Evolutionary conservation across 2,113 vertebrate genomes (phyloP).

Genomic region (Monarcha castaneiventris): DNA sequence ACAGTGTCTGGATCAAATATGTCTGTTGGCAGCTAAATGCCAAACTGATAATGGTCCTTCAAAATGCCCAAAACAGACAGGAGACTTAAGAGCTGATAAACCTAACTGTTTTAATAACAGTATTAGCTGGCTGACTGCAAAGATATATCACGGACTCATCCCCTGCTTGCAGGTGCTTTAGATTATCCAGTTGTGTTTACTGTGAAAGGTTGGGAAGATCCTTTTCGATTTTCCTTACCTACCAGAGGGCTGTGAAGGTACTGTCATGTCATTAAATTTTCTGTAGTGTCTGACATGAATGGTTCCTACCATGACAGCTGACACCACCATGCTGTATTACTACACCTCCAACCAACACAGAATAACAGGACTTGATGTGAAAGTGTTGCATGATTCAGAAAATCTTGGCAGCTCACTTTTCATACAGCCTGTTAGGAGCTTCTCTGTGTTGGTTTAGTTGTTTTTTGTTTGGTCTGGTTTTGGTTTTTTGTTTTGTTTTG

Average conservation of each 20-base stretch:
- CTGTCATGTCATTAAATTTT: slow-evolving; percentile 41
- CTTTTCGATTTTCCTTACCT: slow-evolving; percentile 48
- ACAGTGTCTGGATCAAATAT: background rate
- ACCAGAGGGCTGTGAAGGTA: slow-evolving; percentile 63
- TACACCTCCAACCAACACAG: slow-evolving; percentile 21
- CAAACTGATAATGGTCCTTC: background rate
- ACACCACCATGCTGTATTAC: background rate
- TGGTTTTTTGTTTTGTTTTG: background rate
- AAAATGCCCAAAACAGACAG: background rate
- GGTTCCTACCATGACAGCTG: slow-evolving; percentile 35
- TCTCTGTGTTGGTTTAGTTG: slow-evolving; percentile 24
- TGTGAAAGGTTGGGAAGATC: slow-evolving; percentile 59
- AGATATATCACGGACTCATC: background rate
- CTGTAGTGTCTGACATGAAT: slow-evolving; percentile 46
- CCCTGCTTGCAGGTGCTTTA: slow-evolving; percentile 55
- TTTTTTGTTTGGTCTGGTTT: background rate
- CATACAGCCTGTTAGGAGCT: background rate
- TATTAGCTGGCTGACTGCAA: slow-evolving; percentile 31
- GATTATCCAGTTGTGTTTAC: slow-evolving; percentile 59
- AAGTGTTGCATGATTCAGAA: background rate
- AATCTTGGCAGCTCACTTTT: slow-evolving; percentile 11
- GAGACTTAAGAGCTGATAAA: slow-evolving; percentile 38
- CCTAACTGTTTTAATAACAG: slow-evolving; percentile 51
- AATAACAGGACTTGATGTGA: background rate
- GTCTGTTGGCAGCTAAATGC: slow-evolving; percentile 15